phyloP scores from a whole-genome alignment of 2,113 vertebrate genomes.

The Pagrus major region DNA sequence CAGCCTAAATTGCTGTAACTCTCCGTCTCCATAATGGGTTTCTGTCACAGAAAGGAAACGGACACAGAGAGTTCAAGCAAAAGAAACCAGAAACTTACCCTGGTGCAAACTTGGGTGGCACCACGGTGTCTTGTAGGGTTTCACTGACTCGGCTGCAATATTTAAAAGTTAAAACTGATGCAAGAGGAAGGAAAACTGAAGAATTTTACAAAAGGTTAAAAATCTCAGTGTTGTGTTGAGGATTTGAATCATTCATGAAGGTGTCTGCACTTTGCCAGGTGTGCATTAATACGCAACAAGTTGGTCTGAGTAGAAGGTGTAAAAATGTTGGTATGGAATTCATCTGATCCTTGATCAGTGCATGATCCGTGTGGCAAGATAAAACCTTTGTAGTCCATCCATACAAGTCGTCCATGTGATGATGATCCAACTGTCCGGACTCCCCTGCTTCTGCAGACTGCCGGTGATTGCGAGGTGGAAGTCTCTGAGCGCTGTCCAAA shows the following conservation, averaged over 20 bases:
- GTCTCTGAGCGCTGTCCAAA: no score
- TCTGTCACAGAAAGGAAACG: conserved; percentile 27
- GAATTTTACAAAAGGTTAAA: not conserved
- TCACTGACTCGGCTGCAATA: not conserved
- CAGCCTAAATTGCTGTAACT: conserved; percentile 27
- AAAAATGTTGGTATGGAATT: not conserved
- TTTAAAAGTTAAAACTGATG: not conserved
- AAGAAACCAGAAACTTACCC: conserved; percentile 22
- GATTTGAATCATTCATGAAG: not conserved
- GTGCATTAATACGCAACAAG: not conserved
- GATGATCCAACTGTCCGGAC: no score
- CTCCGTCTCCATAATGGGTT: conserved; percentile 14
- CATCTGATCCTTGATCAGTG: not conserved
- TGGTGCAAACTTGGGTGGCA: not conserved
- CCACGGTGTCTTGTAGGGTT: no score
- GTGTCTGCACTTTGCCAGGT: not conserved
- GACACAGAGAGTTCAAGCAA: conserved; percentile 1
- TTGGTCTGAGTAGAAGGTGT: not conserved
- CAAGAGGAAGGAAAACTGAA: no score
- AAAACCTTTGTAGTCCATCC: no score
- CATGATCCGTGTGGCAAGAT: not conserved
- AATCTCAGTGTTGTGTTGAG: not conserved
- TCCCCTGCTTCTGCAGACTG: no score
- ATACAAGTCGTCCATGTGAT: no score
- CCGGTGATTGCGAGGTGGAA: no score